Base-by-base conservation (phyloP, 2,797 vertebrate species). In the Phataginus tricuspis region DNA sequence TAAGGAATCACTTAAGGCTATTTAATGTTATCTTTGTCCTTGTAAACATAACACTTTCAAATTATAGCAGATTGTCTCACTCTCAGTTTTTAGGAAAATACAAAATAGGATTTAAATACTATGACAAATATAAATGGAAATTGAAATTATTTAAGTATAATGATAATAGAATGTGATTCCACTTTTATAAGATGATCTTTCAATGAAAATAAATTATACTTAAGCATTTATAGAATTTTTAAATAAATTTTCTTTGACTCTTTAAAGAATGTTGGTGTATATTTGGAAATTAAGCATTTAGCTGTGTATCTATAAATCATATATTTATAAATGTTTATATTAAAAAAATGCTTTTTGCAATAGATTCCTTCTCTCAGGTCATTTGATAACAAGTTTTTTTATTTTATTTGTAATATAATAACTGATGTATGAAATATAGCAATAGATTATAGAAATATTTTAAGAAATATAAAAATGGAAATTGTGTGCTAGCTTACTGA, bases 391-490 rank as follows among this genome's bases (percentile, higher is more conserved):
- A 91, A 78, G 27, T 90, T 3, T 14, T 77, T 97, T 94, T 83
- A 7, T 53, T 69, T 82, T 90, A 92, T 94, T 78, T 72, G 3
- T 90, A 42, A 84, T 96, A 18, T 75, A 95, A n/a, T 69, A n/a
- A 49, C 95, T 79, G 77, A 18, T 80, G 96, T 97, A 72, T 82
- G 6, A 63, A 87, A 91, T 59, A 77, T 53, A 45, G 74, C 6
- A 92, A 68, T 59, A 85, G 2, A 49, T 95, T 91, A 90, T 97
- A 45, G 10, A 97, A 94, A 97, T 96, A 87, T 94, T 94, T 94
- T 90, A 1, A 18, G 55, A 66, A 91, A 75, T 78, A 1, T 51
- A 61, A 69, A 91, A 85, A n/a, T 89, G 57, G 39, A 63, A 91
- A 96, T 61, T 79, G 14, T 59, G 31, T 51, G 5, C 27, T 78